phyloP scores from a whole-genome alignment of 1,140 invertebrate genomes.

The Periplaneta americana region DNA sequence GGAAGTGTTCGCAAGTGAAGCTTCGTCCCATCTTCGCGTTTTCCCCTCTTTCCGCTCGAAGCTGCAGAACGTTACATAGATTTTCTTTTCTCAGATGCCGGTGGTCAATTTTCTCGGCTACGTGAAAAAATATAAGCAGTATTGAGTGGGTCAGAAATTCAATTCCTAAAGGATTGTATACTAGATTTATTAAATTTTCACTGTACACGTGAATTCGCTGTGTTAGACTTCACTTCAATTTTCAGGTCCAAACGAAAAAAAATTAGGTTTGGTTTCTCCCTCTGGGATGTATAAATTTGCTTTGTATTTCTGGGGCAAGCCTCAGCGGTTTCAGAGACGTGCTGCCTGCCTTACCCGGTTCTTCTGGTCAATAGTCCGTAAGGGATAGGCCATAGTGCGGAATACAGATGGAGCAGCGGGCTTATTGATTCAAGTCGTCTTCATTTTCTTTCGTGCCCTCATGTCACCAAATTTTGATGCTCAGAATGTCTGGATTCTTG shows the following conservation, averaged over 20 bases:
- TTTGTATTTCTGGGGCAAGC: not conserved
- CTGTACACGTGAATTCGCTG: not conserved
- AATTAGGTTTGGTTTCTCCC: not conserved
- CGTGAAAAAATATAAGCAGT: not conserved
- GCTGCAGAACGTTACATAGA: not conserved
- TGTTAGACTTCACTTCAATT: not conserved
- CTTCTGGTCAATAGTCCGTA: not conserved
- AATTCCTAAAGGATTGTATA: not conserved
- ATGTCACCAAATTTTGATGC: too few relatives aligned
- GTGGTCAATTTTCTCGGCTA: not conserved
- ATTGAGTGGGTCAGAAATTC: not conserved
- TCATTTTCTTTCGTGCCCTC: too few relatives aligned
- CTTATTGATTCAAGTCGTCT: too few relatives aligned
- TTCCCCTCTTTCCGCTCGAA: not conserved
- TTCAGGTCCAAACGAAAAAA: not conserved
- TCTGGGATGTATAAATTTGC: not conserved
- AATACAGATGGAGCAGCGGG: not conserved
- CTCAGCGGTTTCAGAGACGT: not conserved
- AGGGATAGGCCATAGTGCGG: not conserved
- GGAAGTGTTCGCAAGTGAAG: not conserved
- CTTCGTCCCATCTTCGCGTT: not conserved
- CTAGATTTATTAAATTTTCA: not conserved
- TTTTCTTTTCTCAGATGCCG: not conserved
- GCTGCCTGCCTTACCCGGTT: not conserved
- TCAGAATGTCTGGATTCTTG: too few relatives aligned